These are phyloP conservation scores for Diabrotica balteata DNA, from an alignment of 2,888 invertebrate genomes.

Conservation along the genomic window DNA sequence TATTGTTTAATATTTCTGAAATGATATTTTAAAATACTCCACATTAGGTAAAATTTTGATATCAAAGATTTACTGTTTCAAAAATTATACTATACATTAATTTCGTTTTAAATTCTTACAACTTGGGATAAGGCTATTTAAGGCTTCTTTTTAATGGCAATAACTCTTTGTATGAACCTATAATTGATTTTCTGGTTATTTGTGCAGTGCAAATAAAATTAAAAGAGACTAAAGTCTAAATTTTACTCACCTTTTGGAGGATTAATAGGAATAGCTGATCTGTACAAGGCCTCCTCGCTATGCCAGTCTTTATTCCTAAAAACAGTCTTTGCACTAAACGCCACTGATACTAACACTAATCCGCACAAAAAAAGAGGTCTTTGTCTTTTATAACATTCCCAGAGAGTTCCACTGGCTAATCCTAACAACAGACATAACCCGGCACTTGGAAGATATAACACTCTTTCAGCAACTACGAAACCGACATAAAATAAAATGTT, in stretches of 20 bases:
- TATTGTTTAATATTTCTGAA: too few species aligned
- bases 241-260: slow-evolving; percentile 89
- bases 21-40: too few species aligned
- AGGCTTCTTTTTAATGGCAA: too few species aligned
- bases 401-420: slow-evolving; percentile 70
- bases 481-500: slow-evolving; percentile 98
- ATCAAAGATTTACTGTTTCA: too few species aligned
- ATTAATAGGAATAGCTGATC: slow-evolving; percentile 89
- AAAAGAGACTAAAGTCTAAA: neutral
- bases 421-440: slow-evolving; percentile 92
- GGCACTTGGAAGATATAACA: slow-evolving; percentile 95
- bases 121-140: too few species aligned
- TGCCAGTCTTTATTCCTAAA: slow-evolving; percentile 89
- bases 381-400: slow-evolving; percentile 53
- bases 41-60: too few species aligned
- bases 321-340: slow-evolving; percentile 79
- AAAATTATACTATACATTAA: too few species aligned
- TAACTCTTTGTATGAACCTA: too few species aligned
- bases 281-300: slow-evolving; percentile 91
- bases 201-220: neutral
- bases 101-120: too few species aligned
- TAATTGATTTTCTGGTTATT: neutral
- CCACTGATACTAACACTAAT: slow-evolving; percentile 67
- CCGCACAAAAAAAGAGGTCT: slow-evolving; percentile 61
- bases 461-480: slow-evolving; percentile 96